A percentile compares a stretch with the other conserved stretches of the same genome.
phyloP scores from a whole-genome alignment of 35 echinoderm and acorn worm species.

The Amphiura filiformis region DNA sequence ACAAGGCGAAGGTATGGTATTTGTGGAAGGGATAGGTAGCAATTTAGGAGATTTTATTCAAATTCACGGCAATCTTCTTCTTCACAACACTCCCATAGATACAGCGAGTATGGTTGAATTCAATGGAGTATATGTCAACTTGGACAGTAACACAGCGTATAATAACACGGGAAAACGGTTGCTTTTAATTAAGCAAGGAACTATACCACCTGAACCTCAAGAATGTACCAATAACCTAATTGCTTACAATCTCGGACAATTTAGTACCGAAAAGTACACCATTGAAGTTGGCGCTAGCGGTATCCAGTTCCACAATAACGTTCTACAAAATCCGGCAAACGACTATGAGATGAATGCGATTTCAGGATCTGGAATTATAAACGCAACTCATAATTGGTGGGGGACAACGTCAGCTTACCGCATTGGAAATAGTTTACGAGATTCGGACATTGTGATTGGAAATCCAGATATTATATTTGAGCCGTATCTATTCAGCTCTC shows the following conservation, averaged over 20 bases:
- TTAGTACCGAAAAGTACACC: not conserved
- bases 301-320: not conserved
- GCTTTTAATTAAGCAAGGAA: not conserved
- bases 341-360: not conserved
- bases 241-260: not conserved
- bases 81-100: not conserved
- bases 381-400: conserved; percentile 2
- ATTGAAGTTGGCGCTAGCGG: not conserved
- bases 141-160: not conserved
- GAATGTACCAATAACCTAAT: not conserved
- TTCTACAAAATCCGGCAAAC: not conserved
- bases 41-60: not conserved
- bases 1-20: not conserved
- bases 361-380: not conserved
- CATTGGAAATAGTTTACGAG: not conserved
- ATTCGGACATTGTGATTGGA: not conserved
- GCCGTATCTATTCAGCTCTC: not conserved
- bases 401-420: not conserved
- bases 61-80: not conserved
- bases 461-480: not conserved
- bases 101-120: not conserved
- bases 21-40: not conserved
- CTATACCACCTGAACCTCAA: not conserved
- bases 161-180: conserved; percentile 3
- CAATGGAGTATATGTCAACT: not conserved